Evolutionary conservation across 2,113 vertebrate genomes (phyloP).

Genomic region (Hemicordylus capensis): DNA sequence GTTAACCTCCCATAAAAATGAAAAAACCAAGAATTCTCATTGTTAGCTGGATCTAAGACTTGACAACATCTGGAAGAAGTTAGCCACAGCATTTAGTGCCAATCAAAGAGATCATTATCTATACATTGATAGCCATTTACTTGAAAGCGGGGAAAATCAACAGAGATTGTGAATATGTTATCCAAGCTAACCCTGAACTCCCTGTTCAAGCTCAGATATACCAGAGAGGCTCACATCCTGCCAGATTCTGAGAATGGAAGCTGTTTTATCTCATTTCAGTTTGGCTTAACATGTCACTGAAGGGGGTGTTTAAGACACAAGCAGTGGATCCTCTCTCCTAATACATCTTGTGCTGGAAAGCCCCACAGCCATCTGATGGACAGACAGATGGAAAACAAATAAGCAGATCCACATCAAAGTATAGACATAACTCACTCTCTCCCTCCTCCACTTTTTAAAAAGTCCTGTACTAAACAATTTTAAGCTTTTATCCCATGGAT

Average conservation of each 20-base stretch:
- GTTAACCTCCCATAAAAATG: slow-evolving; percentile 48
- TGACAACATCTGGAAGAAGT: slow-evolving; percentile 77
- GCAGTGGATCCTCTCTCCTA: neutral
- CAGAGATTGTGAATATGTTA: slow-evolving; percentile 50
- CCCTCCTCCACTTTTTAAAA: accelerated
- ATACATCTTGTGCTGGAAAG: neutral
- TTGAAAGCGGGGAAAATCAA: slow-evolving; percentile 53
- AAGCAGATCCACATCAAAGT: neutral
- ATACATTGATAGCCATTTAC: neutral
- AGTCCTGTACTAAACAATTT: too few relatives aligned
- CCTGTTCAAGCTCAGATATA: slow-evolving; percentile 59
- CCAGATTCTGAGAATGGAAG: slow-evolving; percentile 23
- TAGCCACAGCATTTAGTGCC: slow-evolving; percentile 61
- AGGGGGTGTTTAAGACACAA: slow-evolving; percentile 39
- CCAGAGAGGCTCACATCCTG: slow-evolving; percentile 32
- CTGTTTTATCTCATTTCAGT: slow-evolving; percentile 37
- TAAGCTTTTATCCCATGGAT: too few relatives aligned
- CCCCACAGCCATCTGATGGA: neutral
- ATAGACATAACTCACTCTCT: neutral
- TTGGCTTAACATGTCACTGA: slow-evolving; percentile 29
- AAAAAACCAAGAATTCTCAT: neutral
- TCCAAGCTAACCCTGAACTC: slow-evolving; percentile 49
- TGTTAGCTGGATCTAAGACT: slow-evolving; percentile 53
- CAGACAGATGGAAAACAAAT: slow-evolving; percentile 5
- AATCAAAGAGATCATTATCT: slow-evolving; percentile 61